Base-by-base conservation (phyloP, 2,888 invertebrate species). In the Hofmannophila pseudospretella region DNA sequence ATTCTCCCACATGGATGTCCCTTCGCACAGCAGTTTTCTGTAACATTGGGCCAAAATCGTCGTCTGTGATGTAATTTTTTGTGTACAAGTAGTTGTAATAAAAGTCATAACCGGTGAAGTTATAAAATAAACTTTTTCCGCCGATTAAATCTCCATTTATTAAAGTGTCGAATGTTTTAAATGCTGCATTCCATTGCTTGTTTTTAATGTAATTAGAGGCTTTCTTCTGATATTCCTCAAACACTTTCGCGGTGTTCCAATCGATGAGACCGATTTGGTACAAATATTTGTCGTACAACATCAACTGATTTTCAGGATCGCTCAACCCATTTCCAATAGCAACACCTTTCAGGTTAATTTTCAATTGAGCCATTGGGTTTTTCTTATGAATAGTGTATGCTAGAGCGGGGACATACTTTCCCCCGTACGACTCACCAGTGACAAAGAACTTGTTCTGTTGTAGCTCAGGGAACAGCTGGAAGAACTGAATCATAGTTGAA, bases 391-490 rank as follows among this genome's bases (percentile, higher is more conserved):
- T 94, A 0, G 92, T 90, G 61, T 93, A 91, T 0, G 91, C 90
- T 34, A 94, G 70, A 0, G 96, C 94, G 1, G 97, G 97, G 0
- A 90, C 89, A 68, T 90, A 90, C 50, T 90, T 90, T 0, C 97
- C 96, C 28, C 91, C 96, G 64, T 96, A 96, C 0, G 96, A 96
- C 79, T 97, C 97, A 1, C 97, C 97, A 0, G 95, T 92, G 0
- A 96, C 90, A 79, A 91, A 98, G 69, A 98, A 96, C 34, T 93
- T 93, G 54, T 92, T 93, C 1, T 79, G 63, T 58, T 90, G 90
- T 16, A 93, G 78, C 53, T 95, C 91, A 0, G 93, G 92, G 66
- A 97, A 98, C 0, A 97, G 66, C 45, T 90, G 86, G 68, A 96
- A 96, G 67, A 98, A 95, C 69, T 98, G 97, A 26, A 86, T 74